Evolutionary conservation across 2,113 vertebrate genomes (phyloP), one percentile per base, ranked within the genome.

Genomic region (Archocentrus centrarchus): DNA sequence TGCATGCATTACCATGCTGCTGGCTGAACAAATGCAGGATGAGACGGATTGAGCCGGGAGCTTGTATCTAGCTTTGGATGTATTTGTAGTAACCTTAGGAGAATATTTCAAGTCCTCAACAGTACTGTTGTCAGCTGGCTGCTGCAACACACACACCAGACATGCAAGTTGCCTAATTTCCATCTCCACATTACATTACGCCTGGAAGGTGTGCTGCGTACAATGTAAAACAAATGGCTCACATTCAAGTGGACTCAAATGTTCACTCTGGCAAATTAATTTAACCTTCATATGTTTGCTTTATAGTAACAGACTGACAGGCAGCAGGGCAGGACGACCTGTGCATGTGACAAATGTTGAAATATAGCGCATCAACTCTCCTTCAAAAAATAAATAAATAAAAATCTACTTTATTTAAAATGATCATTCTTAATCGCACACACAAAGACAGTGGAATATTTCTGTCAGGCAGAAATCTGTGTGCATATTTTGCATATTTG

Each of bases 401-500:
- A 63, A 66, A 59, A 59, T 9, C 6, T 5, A 22, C 18, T 0
- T 59, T 11, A 59, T 79, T 77, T 37, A 85, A 83, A 83, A 79
- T 10, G 27, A 62, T 20, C 18, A 15, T 41, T 55, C 7, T 7
- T 58, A 41, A 8, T 63, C 37, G 13, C n/a, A 7, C 5, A 78
- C 18, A 63, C 20, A 22, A 27, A 22, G 11, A 37, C 60, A 20
- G 30, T 4, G 14, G 3, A 50, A 39, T 73, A 20, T 81, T 64
- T 73, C 20, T 50, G 53, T 68, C 61, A n/a, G 55, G 77, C n/a
- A 66, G 8, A 75, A 86, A 75, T 39, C 75, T 37, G 59, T 37
- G 57, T 55, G 75, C 73, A 86, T 91, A 77, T 77, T 88, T 89
- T 87, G 85, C 82, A 92, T 92, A 70, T 85, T 87, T 88, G 64